These are phyloP conservation scores for Vesta saturnalis DNA, from an alignment of 2,888 invertebrate species.

Conservation along the genomic window DNA sequence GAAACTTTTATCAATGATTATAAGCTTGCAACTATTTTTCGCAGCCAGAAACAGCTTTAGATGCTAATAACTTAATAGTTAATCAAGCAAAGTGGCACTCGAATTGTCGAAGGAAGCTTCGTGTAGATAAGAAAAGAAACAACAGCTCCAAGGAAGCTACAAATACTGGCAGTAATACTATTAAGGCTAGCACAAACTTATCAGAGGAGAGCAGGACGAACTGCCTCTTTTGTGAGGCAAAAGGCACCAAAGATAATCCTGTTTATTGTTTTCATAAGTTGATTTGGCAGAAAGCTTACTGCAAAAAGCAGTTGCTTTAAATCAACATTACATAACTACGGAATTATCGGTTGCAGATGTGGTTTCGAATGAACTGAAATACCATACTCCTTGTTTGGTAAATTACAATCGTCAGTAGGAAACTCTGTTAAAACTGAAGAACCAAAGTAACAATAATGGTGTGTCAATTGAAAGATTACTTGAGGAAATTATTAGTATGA, in stretches of 20 bases:
- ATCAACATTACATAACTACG: not conserved
- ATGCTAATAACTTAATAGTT: not conserved
- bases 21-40: not conserved
- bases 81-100: not conserved
- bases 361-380: no score
- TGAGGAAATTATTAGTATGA: no score
- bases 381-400: not conserved
- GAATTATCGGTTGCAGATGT: no score
- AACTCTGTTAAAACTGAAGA: not conserved
- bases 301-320: not conserved
- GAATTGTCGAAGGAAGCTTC: not conserved
- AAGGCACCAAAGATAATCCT: not conserved
- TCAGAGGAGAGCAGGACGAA: not conserved
- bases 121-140: no score
- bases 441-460: no score
- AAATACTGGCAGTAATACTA: not conserved
- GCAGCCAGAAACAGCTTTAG: not conserved
- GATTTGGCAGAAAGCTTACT: not conserved
- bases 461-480: no score
- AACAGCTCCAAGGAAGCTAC: not conserved
- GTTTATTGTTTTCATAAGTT: not conserved
- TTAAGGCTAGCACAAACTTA: not conserved
- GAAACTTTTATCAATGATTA: not conserved
- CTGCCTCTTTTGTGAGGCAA: not conserved
- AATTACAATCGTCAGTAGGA: not conserved